These are phyloP conservation scores for Meta bourneti DNA, from an alignment of 2,888 invertebrate species.

Conservation along the genomic window DNA sequence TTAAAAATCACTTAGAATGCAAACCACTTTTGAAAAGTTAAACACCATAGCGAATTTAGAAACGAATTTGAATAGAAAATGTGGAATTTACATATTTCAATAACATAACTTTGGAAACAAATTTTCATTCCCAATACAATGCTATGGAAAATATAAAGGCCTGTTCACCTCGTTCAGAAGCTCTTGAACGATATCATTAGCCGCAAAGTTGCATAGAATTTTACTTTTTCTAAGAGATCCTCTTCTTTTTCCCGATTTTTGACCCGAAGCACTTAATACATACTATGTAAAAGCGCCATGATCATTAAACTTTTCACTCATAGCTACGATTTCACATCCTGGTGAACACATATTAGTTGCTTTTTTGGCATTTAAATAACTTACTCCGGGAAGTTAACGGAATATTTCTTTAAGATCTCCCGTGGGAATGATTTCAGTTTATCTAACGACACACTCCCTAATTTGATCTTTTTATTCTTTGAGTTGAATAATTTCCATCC, in stretches of 20 bases:
- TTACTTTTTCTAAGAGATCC: background rate
- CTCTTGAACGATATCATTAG: background rate
- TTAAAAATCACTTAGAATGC: too few relatives aligned
- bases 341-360: background rate
- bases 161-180: background rate
- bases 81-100: too few relatives aligned
- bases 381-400: background rate
- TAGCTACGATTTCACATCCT: background rate
- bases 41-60: too few relatives aligned
- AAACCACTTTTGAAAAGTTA: too few relatives aligned
- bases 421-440: constrained; percentile 6
- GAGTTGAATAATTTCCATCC: constrained; percentile 12
- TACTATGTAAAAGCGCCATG: background rate
- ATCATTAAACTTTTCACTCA: background rate
- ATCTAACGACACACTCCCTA: constrained; percentile 24
- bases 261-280: background rate
- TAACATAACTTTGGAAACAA: too few relatives aligned
- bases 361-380: background rate
- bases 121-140: too few relatives aligned
- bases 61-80: too few relatives aligned
- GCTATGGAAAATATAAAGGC: too few relatives aligned
- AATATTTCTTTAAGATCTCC: constrained; percentile 11
- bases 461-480: constrained; percentile 30
- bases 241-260: background rate
- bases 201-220: background rate